Percentiles rank a stretch among this genome's conserved stretches.
phyloP scores from a whole-genome alignment of 2,888 invertebrate genomes.

The Ophion ellenae region DNA sequence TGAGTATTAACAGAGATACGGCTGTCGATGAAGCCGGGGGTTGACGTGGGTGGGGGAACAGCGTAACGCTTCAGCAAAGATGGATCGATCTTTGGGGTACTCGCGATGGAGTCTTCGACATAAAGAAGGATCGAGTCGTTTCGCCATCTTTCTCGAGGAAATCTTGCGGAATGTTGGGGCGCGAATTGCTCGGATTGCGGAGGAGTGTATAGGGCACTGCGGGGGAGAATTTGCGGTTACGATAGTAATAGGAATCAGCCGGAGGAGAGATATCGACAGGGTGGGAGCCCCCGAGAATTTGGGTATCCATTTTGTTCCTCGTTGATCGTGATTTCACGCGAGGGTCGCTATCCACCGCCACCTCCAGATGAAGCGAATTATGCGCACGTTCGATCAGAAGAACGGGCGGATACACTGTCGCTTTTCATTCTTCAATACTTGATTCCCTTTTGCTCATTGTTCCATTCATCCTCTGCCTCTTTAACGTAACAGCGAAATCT shows the following conservation, averaged over 20 bases:
- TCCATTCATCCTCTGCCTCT: background rate
- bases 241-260: slow-evolving; percentile 34
- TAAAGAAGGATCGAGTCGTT: slow-evolving; percentile 34
- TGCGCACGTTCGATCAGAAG: background rate
- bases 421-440: background rate
- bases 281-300: slow-evolving; percentile 30
- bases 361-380: background rate
- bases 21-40: background rate
- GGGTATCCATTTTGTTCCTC: slow-evolving; percentile 40
- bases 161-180: slow-evolving; percentile 19
- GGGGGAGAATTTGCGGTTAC: slow-evolving; percentile 1
- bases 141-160: slow-evolving; percentile 29
- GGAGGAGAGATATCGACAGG: slow-evolving; percentile 42
- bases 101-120: slow-evolving; percentile 41
- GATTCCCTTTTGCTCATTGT: background rate
- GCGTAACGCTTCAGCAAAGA: slow-evolving; percentile 3
- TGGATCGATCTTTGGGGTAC: slow-evolving; percentile 33
- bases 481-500: background rate
- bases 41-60: background rate
- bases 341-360: background rate
- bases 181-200: background rate
- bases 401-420: background rate
- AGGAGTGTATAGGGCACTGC: background rate
- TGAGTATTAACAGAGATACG: slow-evolving; percentile 15
- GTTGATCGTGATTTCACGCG: background rate